These are phyloP conservation scores for Palythoa caribaeorum DNA, from an alignment of 92 coral and sea anemone genomes.

Conservation along the genomic window DNA sequence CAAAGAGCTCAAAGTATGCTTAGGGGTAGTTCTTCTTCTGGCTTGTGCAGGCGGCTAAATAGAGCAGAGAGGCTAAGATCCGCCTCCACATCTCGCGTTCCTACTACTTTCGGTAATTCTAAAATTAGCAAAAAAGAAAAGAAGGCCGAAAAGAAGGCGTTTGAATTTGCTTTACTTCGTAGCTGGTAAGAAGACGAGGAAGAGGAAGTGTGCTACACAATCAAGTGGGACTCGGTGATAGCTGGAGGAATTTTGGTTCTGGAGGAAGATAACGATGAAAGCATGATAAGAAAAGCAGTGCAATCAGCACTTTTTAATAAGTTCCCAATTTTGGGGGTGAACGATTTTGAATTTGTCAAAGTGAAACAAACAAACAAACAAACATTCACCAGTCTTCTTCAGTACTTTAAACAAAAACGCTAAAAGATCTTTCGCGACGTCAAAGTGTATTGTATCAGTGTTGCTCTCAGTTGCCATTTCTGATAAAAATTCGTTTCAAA, in stretches of 20 bases:
- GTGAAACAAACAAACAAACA: neutral
- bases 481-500: too few species aligned
- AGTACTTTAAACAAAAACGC: too few species aligned
- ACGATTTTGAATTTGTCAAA: conserved; percentile 29
- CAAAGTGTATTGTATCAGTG: too few species aligned
- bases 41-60: neutral
- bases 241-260: conserved; percentile 43
- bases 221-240: conserved; percentile 52
- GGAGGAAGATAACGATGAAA: conserved; percentile 24
- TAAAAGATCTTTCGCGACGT: too few species aligned
- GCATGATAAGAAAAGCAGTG: neutral
- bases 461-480: too few species aligned
- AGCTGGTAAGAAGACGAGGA: neutral
- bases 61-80: neutral
- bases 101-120: neutral
- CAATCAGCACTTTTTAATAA: conserved; percentile 22
- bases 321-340: conserved; percentile 8
- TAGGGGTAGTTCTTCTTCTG: neutral
- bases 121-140: neutral
- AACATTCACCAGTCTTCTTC: neutral
- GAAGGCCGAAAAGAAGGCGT: neutral
- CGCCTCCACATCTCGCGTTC: neutral
- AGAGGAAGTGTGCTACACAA: neutral
- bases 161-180: neutral
- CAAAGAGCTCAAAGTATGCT: neutral